Evolutionary conservation across 1,140 invertebrate species (phyloP).

Genomic region (Cyclargus thomasi): DNA sequence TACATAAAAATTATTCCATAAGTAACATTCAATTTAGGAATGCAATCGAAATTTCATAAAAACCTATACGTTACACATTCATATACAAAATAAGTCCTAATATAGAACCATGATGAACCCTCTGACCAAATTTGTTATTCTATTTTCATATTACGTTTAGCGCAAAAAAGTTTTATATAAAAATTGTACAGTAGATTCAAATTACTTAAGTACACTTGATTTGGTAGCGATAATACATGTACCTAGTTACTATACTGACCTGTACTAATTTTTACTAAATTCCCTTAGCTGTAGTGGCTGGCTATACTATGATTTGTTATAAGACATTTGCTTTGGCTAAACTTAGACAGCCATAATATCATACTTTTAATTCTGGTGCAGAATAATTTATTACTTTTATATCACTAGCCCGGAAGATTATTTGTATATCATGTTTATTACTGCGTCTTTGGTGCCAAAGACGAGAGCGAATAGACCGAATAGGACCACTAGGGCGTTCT

Average conservation of each 20-base stretch:
- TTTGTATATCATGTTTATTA: constrained; percentile 78
- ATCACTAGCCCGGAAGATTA: not conserved
- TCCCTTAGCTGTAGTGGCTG: not conserved
- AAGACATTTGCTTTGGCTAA: not conserved
- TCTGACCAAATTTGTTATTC: not conserved
- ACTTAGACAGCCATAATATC: not conserved
- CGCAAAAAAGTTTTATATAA: not conserved
- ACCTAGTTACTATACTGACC: too few species aligned
- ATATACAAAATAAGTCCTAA: not conserved
- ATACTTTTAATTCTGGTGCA: not conserved
- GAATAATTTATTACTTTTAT: not conserved
- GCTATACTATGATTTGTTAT: not conserved
- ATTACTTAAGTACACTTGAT: too few species aligned
- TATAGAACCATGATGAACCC: not conserved
- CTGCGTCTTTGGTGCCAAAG: constrained; percentile 86
- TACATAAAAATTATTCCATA: constrained; percentile 19
- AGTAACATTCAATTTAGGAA: constrained; percentile 38
- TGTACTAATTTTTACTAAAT: not conserved
- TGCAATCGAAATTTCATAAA: constrained; percentile 40
- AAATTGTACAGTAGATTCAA: too few species aligned
- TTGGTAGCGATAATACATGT: too few species aligned
- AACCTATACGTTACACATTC: not conserved
- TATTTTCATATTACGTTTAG: not conserved
- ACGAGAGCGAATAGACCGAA: constrained; percentile 86
- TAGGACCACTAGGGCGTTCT: constrained; percentile 83